A percentile compares a stretch with the other conserved stretches of the same genome.
Evolutionary conservation across 1,140 invertebrate genomes (phyloP).

Genomic region (Sarcophaga peregrina): DNA sequence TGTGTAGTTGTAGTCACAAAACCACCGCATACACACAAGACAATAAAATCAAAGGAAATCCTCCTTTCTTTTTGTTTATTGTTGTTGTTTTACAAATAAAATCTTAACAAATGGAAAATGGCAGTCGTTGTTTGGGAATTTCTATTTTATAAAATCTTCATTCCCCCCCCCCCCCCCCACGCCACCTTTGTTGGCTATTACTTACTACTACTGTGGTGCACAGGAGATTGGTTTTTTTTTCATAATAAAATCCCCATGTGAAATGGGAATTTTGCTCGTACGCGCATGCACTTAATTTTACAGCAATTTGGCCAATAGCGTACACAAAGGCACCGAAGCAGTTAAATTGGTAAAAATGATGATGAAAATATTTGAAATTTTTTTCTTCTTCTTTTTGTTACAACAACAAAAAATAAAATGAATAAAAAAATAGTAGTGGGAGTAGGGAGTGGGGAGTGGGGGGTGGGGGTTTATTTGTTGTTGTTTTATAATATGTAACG

Average conservation of each 20-base stretch:
- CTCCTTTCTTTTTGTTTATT: neutral
- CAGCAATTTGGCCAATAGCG: conserved; percentile 45
- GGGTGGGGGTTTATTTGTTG: no score
- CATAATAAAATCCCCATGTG: conserved; percentile 2
- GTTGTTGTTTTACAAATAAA: conserved; percentile 22
- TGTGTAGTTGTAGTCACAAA: neutral
- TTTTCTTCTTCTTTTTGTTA: neutral
- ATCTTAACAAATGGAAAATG: conserved; percentile 45
- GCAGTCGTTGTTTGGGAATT: conserved; percentile 40
- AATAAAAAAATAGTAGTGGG: no score
- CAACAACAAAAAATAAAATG: no score
- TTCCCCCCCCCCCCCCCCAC: neutral
- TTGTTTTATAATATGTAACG: no score
- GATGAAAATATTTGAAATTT: no score
- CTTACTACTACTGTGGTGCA: neutral
- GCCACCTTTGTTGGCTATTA: neutral
- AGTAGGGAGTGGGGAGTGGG: no score
- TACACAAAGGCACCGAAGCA: conserved; percentile 41
- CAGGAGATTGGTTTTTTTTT: neutral
- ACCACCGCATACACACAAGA: conserved; percentile 33
- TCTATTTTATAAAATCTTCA: conserved; percentile 6
- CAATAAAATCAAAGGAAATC: conserved; percentile 47
- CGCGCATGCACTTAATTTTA: conserved; percentile 46
- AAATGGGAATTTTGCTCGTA: neutral
- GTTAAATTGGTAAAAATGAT: conserved; percentile 41